Evolutionary conservation across 2,888 invertebrate genomes (phyloP).

Genomic region (Scaeva pyrastri): DNA sequence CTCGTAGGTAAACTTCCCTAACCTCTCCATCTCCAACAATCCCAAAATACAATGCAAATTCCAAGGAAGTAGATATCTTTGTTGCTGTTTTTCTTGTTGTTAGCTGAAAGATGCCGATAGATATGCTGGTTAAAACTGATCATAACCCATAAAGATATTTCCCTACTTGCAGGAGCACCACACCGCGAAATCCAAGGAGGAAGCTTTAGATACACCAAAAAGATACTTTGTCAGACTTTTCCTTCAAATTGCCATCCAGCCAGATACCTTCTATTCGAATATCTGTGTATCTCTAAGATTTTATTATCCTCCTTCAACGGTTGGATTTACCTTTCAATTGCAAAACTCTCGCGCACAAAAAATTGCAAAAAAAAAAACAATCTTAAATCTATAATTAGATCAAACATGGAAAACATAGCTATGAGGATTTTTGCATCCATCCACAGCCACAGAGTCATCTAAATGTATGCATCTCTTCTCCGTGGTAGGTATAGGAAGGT

Average conservation of each 20-base stretch:
- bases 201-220: slow-evolving; percentile 2
- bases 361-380: slow-evolving; percentile 26
- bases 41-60: slow-evolving; percentile 26
- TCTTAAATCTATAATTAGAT: slow-evolving; percentile 74
- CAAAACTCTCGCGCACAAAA: slow-evolving; percentile 11
- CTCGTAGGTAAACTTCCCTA: too few relatives aligned
- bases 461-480: slow-evolving; percentile 30
- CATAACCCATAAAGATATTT: slow-evolving; percentile 65
- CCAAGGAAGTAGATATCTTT: slow-evolving; percentile 32
- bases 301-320: background rate
- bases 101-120: slow-evolving; percentile 38
- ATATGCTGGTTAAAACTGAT: slow-evolving; percentile 48
- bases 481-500: slow-evolving; percentile 48
- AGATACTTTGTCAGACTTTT: slow-evolving; percentile 8
- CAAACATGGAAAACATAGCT: slow-evolving; percentile 57
- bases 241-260: background rate
- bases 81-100: background rate
- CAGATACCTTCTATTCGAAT: background rate
- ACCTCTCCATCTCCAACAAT: background rate
- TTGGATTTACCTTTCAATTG: slow-evolving; percentile 44
- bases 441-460: background rate
- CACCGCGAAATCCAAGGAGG: background rate
- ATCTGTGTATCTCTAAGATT: background rate
- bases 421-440: slow-evolving; percentile 14
- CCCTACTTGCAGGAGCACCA: slow-evolving; percentile 23